A percentile compares a stretch with the other conserved stretches of the same genome.
phyloP scores from a whole-genome alignment of 2,113 vertebrate species.

The Fukomys damarensis region DNA sequence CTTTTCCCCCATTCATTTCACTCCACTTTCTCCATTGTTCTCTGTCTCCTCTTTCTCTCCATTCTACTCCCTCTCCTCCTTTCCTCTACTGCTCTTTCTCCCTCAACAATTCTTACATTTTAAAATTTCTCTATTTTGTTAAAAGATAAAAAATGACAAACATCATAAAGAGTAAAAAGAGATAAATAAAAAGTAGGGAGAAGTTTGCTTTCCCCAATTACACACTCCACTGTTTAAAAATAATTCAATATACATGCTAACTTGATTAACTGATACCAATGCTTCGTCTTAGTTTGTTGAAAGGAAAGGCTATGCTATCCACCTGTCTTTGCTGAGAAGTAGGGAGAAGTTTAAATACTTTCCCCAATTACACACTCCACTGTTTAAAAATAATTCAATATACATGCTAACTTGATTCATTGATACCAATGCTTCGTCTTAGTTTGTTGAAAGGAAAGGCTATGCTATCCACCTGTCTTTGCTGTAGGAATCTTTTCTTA shows the following conservation, averaged over 20 bases:
- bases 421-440: neutral
- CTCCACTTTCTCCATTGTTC: neutral
- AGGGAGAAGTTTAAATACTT: neutral
- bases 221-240: neutral
- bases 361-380: neutral
- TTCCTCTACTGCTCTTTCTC: neutral
- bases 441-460: neutral
- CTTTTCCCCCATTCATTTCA: neutral
- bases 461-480: neutral
- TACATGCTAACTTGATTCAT: neutral
- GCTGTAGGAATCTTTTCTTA: neutral
- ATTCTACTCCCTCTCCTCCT: accelerated
- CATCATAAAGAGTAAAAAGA: neutral
- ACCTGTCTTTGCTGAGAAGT: neutral
- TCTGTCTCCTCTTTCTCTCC: neutral
- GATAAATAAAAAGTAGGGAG: neutral
- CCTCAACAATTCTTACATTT: neutral
- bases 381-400: neutral
- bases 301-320: neutral
- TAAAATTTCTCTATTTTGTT: neutral
- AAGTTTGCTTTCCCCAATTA: neutral
- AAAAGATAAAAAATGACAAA: neutral
- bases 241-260: neutral
- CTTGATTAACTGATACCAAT: neutral
- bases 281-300: neutral